Percentiles rank a stretch among this genome's conserved stretches.
phyloP scores from a whole-genome alignment of 2,113 vertebrate genomes.

The Theristicus caerulescens region DNA sequence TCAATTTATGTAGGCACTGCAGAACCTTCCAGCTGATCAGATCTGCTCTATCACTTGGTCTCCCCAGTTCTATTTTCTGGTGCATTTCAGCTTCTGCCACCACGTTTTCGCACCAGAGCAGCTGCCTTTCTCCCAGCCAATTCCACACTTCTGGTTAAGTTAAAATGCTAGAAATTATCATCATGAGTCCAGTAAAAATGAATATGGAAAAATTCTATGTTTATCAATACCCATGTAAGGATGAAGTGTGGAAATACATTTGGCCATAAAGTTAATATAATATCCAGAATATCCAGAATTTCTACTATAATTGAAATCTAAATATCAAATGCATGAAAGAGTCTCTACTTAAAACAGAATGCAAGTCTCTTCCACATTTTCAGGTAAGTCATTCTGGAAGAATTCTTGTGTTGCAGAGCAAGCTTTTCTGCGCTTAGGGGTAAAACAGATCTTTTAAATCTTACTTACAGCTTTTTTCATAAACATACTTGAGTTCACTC shows the following conservation, averaged over 20 bases:
- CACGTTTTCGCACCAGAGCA: not conserved
- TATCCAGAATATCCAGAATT: not conserved
- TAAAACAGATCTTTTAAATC: not conserved
- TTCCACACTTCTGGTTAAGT: not conserved
- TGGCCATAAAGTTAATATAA: not conserved
- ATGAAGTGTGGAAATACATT: not conserved
- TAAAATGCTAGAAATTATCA: not conserved
- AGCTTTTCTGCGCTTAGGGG: not conserved
- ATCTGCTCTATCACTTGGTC: not conserved
- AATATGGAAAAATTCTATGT: not conserved
- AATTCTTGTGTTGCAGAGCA: not conserved
- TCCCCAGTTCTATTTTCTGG: not conserved
- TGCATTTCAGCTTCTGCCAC: not conserved
- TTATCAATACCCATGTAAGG: not conserved
- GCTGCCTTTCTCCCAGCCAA: not conserved
- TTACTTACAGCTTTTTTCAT: not conserved
- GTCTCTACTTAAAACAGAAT: not conserved
- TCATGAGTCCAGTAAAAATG: fast-evolving
- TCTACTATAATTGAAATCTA: not conserved
- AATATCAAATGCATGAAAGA: not conserved
- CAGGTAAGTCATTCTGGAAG: not conserved
- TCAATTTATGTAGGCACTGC: not conserved
- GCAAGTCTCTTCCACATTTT: not conserved
- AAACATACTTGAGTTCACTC: not conserved
- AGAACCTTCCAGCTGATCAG: not conserved